Percentiles rank a stretch among this genome's conserved stretches.
Conservation (phyloP, 2,797 vertebrate genomes). For the Streptopelia turtur region DNA sequence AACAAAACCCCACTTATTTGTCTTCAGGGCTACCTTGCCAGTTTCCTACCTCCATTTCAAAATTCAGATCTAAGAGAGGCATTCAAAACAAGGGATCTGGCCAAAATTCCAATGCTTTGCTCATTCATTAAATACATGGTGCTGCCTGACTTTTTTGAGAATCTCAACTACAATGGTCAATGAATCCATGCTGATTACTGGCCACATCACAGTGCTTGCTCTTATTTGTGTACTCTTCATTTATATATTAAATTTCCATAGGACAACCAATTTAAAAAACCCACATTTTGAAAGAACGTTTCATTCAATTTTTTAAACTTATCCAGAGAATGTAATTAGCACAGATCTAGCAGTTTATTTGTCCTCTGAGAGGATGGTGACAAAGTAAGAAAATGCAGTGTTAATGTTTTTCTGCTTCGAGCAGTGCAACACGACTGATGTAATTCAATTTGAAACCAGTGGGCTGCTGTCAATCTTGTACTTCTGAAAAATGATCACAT, state of each 20-base stretch:
- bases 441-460: constrained; percentile 20
- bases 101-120: neutral
- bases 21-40: neutral
- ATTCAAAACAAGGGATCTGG: neutral
- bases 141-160: neutral
- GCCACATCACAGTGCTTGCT: neutral
- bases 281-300: neutral
- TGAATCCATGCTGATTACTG: neutral
- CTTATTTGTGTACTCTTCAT: neutral
- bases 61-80: neutral
- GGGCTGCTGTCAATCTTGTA: neutral
- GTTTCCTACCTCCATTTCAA: neutral
- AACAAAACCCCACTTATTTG: fast-evolving
- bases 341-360: neutral
- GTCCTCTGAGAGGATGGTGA: neutral
- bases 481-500: neutral
- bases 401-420: neutral
- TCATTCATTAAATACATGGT: neutral
- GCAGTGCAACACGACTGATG: neutral
- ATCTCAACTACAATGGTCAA: neutral
- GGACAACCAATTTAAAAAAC: neutral
- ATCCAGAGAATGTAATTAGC: neutral
- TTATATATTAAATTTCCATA: neutral
- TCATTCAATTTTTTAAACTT: neutral
- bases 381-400: neutral